Evolutionary conservation across 2,113 vertebrate species (phyloP).

Genomic region (Apeltes quadracus): DNA sequence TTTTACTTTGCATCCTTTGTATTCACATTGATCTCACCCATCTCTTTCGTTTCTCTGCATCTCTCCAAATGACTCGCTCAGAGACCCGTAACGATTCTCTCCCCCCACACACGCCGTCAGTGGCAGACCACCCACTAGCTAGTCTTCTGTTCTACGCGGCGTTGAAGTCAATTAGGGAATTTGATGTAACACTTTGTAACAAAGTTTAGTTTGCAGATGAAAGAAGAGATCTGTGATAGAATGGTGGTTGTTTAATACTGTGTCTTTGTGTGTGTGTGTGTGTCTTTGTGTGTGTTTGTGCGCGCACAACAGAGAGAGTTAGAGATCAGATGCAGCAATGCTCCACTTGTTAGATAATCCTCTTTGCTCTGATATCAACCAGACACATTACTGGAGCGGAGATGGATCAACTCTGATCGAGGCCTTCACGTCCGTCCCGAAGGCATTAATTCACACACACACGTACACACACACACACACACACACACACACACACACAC

Average conservation of each 20-base stretch:
- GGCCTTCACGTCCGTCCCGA: slow-evolving; percentile 46
- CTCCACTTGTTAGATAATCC: slow-evolving; percentile 72
- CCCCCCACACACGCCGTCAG: slow-evolving; percentile 5
- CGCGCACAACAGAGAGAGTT: slow-evolving; percentile 8
- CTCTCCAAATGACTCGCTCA: neutral
- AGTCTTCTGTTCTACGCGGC: slow-evolving; percentile 1
- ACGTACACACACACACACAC: slow-evolving; percentile 16
- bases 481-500: slow-evolving; percentile 16
- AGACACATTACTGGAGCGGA: slow-evolving; percentile 62
- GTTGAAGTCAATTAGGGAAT: slow-evolving; percentile 10
- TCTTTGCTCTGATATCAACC: slow-evolving; percentile 65
- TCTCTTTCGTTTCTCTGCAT: neutral
- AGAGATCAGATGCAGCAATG: slow-evolving; percentile 61
- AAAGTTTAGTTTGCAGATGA: slow-evolving; percentile 48
- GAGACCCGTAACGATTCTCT: slow-evolving; percentile 2
- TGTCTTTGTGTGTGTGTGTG: neutral
- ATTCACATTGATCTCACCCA: neutral
- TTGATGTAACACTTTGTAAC: slow-evolving; percentile 14
- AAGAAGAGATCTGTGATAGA: slow-evolving; percentile 37
- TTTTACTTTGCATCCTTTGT: neutral
- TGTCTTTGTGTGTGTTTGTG: slow-evolving; percentile 23
- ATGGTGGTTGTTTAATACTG: slow-evolving; percentile 22
- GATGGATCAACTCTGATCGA: slow-evolving; percentile 69
- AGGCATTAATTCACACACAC: slow-evolving; percentile 44
- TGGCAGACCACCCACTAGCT: slow-evolving; percentile 13